A percentile compares a stretch with the other conserved stretches of the same genome.
phyloP scores from a whole-genome alignment of 2,797 vertebrate species.

The Gymnodraco acuticeps region DNA sequence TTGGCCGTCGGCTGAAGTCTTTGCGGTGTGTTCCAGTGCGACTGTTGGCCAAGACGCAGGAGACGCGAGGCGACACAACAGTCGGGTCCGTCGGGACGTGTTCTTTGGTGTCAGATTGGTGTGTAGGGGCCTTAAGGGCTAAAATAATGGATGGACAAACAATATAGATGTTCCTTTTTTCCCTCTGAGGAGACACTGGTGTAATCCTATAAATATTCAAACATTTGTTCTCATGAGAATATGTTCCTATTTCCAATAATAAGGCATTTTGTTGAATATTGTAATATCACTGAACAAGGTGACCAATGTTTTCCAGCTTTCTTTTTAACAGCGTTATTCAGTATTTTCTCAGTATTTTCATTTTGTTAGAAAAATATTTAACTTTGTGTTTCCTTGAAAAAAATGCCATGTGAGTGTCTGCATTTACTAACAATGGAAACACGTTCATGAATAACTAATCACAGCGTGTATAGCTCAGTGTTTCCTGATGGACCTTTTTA shows the following conservation, averaged over 20 bases:
- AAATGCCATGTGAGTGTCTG: slow-evolving; percentile 41
- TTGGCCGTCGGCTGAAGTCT: too few relatives aligned
- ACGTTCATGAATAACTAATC: slow-evolving; percentile 58
- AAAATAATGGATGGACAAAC: background rate
- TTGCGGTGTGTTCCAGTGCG: too few relatives aligned
- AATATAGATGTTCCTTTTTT: background rate
- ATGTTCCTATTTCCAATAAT: slow-evolving; percentile 2
- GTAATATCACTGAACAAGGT: background rate
- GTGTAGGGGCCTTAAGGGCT: background rate
- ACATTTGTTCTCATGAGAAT: slow-evolving; percentile 3
- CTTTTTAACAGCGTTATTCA: slow-evolving; percentile 17
- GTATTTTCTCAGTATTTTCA: slow-evolving; percentile 6
- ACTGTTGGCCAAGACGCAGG: too few relatives aligned
- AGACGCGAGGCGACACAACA: too few relatives aligned
- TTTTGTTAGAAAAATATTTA: slow-evolving; percentile 45
- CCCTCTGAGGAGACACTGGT: background rate
- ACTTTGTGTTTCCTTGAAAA: slow-evolving; percentile 51
- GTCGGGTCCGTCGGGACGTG: too few relatives aligned
- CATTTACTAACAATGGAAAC: slow-evolving; percentile 59
- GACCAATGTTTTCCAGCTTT: slow-evolving; percentile 8
- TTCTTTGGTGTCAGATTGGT: too few relatives aligned
- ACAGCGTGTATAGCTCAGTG: slow-evolving; percentile 56
- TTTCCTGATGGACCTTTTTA: slow-evolving; percentile 53
- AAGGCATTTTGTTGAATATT: background rate
- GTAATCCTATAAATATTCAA: background rate